A percentile compares a stretch with the other conserved stretches of the same genome.
phyloP scores from a whole-genome alignment of 2,888 invertebrate species.

The Cyaniris semiargus region DNA sequence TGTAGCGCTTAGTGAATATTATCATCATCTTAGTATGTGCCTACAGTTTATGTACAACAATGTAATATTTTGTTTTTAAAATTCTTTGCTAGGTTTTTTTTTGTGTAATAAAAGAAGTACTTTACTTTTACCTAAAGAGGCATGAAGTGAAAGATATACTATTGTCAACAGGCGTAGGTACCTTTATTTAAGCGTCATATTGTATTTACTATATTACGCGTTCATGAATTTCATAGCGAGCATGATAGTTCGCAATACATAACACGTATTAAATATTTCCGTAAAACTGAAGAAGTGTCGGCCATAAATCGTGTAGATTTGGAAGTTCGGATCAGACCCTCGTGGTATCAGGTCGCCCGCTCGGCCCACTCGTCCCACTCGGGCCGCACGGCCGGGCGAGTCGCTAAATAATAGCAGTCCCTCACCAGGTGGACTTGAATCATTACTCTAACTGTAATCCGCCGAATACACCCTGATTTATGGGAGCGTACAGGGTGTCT shows the following conservation, averaged over 20 bases:
- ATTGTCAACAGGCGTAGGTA: no score
- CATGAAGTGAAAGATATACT: no score
- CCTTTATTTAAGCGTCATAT: no score
- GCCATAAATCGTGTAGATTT: constrained; percentile 26
- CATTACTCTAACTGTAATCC: constrained; percentile 80
- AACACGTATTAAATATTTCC: not conserved
- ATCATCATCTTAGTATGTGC: no score
- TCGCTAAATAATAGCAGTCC: constrained; percentile 70
- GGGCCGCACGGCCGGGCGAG: constrained; percentile 61
- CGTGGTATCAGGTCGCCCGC: constrained; percentile 34
- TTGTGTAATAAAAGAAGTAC: no score
- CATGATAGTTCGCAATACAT: not conserved
- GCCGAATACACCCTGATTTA: constrained; percentile 76
- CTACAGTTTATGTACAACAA: no score
- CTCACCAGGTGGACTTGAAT: constrained; percentile 77
- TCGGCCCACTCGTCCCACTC: constrained; percentile 49
- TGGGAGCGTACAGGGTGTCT: constrained; percentile 66
- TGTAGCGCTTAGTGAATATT: not conserved
- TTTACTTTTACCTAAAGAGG: no score
- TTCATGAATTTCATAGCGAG: not conserved
- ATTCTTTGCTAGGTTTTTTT: no score
- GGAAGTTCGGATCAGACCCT: constrained; percentile 39
- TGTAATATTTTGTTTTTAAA: no score
- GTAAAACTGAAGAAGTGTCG: constrained; percentile 7
- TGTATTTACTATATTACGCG: no score